Evolutionary conservation across 2,797 vertebrate species (phyloP).

Genomic region (Strix occidentalis): DNA sequence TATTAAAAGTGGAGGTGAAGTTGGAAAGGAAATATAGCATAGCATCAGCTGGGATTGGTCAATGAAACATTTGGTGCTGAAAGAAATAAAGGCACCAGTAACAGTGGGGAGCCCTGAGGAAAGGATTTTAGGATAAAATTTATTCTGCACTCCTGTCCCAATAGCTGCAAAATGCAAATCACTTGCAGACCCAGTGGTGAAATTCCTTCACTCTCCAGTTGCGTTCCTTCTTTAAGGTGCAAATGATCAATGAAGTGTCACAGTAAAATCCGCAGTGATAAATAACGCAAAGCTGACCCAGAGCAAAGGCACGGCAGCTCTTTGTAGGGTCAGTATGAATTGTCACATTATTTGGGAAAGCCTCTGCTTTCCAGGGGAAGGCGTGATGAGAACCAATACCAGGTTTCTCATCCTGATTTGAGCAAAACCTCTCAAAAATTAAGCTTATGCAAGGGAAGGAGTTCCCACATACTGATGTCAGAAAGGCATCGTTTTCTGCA

Average conservation of each 20-base stretch:
- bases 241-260: neutral
- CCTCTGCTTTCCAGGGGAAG: neutral
- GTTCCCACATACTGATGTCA: accelerated
- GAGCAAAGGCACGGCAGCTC: neutral
- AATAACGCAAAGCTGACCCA: neutral
- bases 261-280: neutral
- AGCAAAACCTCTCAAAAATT: neutral
- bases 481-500: neutral
- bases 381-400: neutral
- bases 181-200: neutral
- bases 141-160: neutral
- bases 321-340: neutral
- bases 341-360: neutral
- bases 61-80: neutral
- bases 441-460: neutral
- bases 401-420: neutral
- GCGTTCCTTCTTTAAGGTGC: neutral
- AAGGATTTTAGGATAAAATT: neutral
- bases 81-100: neutral
- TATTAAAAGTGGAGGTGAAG: neutral
- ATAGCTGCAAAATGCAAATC: neutral
- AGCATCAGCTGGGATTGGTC: neutral
- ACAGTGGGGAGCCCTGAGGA: neutral
- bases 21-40: neutral
- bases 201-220: neutral